Conservation (phyloP, 1,140 invertebrate genomes). For the Eufriesea mexicana region DNA sequence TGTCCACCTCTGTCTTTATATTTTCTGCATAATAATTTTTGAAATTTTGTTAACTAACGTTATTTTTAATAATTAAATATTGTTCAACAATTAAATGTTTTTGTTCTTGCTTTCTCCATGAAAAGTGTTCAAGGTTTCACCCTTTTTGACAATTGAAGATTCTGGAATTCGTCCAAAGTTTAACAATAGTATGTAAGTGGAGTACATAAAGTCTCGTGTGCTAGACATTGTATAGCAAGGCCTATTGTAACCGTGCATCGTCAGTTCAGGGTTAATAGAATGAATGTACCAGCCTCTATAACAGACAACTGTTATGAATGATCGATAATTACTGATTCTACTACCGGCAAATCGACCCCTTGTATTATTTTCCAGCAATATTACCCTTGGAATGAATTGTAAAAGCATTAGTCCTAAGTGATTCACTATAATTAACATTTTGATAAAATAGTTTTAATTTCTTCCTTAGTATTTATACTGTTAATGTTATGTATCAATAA, state of each 20-base stretch:
- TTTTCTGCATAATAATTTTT: no score
- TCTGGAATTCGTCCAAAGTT: neutral
- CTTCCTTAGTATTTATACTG: neutral
- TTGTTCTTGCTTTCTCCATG: no score
- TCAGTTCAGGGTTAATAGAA: slow-evolving; percentile 22
- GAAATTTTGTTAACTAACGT: neutral
- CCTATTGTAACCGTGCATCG: slow-evolving; percentile 2
- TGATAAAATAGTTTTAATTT: neutral
- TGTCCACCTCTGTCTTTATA: no score
- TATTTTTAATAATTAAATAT: neutral
- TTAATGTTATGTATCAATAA: no score
- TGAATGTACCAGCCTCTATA: neutral
- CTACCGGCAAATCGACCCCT: neutral
- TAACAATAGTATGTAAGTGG: neutral
- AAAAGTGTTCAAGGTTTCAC: neutral
- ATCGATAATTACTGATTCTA: slow-evolving; percentile 16
- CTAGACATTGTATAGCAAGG: neutral
- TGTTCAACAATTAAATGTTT: neutral
- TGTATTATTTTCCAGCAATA: neutral
- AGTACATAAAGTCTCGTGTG: neutral
- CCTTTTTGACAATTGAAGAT: neutral
- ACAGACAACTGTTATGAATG: neutral
- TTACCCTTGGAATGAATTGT: neutral
- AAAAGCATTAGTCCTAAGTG: neutral
- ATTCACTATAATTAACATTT: neutral